phyloP scores from a whole-genome alignment of 2,888 invertebrate species.

The Dorcus hopei region DNA sequence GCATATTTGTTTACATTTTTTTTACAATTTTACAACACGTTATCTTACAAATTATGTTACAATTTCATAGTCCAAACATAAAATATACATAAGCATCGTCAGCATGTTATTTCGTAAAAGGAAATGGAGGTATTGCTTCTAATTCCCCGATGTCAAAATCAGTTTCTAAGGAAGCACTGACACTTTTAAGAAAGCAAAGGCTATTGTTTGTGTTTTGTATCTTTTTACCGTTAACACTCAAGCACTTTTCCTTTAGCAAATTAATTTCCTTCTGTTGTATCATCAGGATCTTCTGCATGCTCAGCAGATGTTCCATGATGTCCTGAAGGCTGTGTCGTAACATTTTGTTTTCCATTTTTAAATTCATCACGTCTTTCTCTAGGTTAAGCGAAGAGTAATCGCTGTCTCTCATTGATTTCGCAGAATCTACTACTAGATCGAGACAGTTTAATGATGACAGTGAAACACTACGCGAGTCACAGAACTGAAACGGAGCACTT shows the following conservation, averaged over 20 bases:
- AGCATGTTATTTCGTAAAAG: slow-evolving; percentile 9
- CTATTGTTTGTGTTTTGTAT: not conserved
- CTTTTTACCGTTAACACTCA: not conserved
- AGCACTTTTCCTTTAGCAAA: slow-evolving; percentile 28
- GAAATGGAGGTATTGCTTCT: slow-evolving; percentile 27
- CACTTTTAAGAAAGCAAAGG: slow-evolving; percentile 11
- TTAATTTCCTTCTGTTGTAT: slow-evolving; percentile 38
- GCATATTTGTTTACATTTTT: too few relatives aligned
- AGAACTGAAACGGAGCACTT: slow-evolving; percentile 42
- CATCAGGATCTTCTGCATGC: slow-evolving; percentile 27
- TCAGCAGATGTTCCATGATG: slow-evolving; percentile 29
- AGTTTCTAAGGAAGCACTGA: not conserved
- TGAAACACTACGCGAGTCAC: slow-evolving; percentile 5
- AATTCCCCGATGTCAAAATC: slow-evolving; percentile 25
- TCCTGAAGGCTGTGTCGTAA: slow-evolving; percentile 27
- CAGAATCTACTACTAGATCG: not conserved
- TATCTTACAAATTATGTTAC: too few relatives aligned
- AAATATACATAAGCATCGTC: too few relatives aligned
- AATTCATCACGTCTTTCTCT: slow-evolving; percentile 27
- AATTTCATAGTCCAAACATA: too few relatives aligned
- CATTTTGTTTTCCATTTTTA: slow-evolving; percentile 36
- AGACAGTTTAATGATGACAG: not conserved
- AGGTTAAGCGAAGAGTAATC: slow-evolving; percentile 11
- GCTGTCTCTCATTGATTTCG: slow-evolving; percentile 12
- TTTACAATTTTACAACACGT: too few relatives aligned